phyloP scores from a whole-genome alignment of 2,888 invertebrate species.

The Tupiocoris notatus region DNA sequence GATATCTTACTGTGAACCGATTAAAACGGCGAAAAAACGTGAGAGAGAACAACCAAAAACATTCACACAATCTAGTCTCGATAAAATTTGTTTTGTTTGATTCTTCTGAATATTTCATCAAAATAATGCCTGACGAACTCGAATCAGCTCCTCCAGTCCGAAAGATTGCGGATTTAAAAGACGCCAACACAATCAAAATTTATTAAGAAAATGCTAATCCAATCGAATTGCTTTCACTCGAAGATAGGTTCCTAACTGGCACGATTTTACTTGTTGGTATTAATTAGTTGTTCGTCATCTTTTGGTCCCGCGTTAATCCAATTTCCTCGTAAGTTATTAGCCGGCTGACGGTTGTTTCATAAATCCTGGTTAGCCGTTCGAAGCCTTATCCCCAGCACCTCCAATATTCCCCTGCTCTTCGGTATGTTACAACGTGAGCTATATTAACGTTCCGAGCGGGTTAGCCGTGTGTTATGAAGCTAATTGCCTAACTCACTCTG shows the following conservation, averaged over 20 bases:
- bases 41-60: too few relatives aligned
- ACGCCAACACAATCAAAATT: too few relatives aligned
- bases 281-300: background rate
- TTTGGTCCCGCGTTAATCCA: background rate
- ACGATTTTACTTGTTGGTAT: background rate
- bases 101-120: too few relatives aligned
- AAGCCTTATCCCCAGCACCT: background rate
- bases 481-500: slow-evolving; percentile 32
- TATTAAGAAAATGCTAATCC: background rate
- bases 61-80: too few relatives aligned
- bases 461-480: slow-evolving; percentile 21
- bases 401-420: background rate
- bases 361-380: slow-evolving; percentile 25
- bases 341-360: slow-evolving; percentile 23
- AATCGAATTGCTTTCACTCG: background rate
- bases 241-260: background rate
- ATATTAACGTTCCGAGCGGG: background rate
- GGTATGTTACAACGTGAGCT: background rate
- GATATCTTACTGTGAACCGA: too few relatives aligned
- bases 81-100: too few relatives aligned
- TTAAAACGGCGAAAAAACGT: too few relatives aligned
- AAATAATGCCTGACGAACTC: too few relatives aligned
- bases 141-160: too few relatives aligned
- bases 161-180: too few relatives aligned
- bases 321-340: background rate